Base-by-base conservation (phyloP, 92 coral and sea anemone species). In the Porites cylindrica region DNA sequence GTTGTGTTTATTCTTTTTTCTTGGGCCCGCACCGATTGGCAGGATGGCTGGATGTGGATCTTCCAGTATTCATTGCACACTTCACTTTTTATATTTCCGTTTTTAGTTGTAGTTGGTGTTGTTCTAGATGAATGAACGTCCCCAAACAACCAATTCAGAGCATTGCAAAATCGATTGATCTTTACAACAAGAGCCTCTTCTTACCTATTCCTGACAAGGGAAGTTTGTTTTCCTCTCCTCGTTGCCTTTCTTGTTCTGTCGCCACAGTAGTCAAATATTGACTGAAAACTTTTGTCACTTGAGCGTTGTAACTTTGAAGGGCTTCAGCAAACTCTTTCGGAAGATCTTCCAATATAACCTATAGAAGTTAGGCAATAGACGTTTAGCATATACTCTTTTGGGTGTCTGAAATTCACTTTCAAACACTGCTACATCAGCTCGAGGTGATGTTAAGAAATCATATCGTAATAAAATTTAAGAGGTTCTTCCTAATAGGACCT, bases 191-290 rank as follows among this genome's bases (percentile, higher is more conserved):
- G 2, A 1, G 43, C 43, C 43, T 38, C 6, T 3, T 70, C 87
- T 76, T 63, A 90, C 93, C 90, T 12, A 86, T 73, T 70, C 75
- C 70, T 17, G 97, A 94, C 32, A 94, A 63, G 1, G 97, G 97
- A 38, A 94, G 89, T 10, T 82, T 75, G 14, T 73, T 65, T 20
- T 94, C 94, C 60, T 89, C 90, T 21, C 97, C 97, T 52, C 56
- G 54, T 18, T 88, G 76, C 10, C 72, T 82, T 66, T 78, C 74
- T 13, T 82, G 76, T 23, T 89, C 89, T 4, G 75, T 88, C 2
- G 95, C 94, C 72, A 94, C 89, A 10, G 90, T 86, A 5, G 83
- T 83, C 21, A 91, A 90, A 56, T 91, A 94, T 76, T 88, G 94
- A 66, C 87, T 85, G 82, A 94, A 94, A 6, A 94, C 91, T 26